Base-by-base conservation (phyloP, 2,113 vertebrate species). In the Ellobius talpinus region DNA sequence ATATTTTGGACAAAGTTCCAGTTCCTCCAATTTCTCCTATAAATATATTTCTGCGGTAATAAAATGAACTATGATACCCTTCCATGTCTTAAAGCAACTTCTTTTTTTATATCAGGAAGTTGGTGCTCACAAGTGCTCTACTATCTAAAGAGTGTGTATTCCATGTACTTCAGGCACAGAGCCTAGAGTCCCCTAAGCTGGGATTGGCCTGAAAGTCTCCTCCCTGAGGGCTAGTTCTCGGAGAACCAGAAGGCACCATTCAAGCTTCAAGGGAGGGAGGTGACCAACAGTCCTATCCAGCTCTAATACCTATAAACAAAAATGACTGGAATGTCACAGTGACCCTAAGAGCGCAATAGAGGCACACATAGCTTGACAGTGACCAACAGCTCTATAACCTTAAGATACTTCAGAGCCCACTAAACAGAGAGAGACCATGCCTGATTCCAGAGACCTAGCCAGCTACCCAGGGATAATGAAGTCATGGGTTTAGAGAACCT, bases 31-130 rank as follows among this genome's bases (percentile, higher is more conserved):
- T 87, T 89, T 33, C 12, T n/a, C 17, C 33, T 88, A 11, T 4
- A 85, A 3, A 16, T 73, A 3, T 16, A 76, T 50, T n/a, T 86
- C 47, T 17, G 61, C 1, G 31, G 5, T 11, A 33, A 13, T 9
- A 78, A 87, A 82, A 63, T 63, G 29, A 92, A 79, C 31, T 26
- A 9, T 85, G 8, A 29, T 73, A 24, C 87, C 0, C 4, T 90
- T 87, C 72, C 29, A 29, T 3, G 72, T 52, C 19, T 91, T 91
- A 95, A 84, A 94, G 26, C n/a, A 87, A 66, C 19, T 70, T 84
- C 55, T 90, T 73, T 42, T 81, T n/a, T 52, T 68, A 21, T 84
- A 52, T 95, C 78, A 93, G 73, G 77, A 79, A 91, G 76, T 13
- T 13, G 31, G 70, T 66, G 29, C 16, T 33, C n/a, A 39, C 5